phyloP scores from a whole-genome alignment of 2,888 invertebrate species.

The Drosophila helvetica region DNA sequence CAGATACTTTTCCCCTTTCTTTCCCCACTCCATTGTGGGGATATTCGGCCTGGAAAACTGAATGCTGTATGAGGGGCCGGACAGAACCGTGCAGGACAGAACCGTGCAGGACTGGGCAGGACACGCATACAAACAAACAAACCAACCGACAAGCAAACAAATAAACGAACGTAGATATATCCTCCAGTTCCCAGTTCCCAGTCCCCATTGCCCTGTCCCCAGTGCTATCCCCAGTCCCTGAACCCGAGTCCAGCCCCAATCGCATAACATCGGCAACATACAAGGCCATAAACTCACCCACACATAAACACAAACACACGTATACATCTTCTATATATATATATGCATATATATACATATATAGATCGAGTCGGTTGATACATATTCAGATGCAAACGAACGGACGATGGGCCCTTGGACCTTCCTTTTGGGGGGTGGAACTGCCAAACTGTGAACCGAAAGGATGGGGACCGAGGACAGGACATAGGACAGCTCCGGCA shows the following conservation, averaged over 20 bases:
- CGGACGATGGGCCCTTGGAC: slow-evolving; percentile 58
- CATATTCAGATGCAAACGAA: slow-evolving; percentile 63
- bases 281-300: slow-evolving; percentile 48
- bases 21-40: slow-evolving; percentile 33
- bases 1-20: slow-evolving; percentile 63
- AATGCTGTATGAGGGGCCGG: slow-evolving; percentile 3
- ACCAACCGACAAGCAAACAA: slow-evolving; percentile 18
- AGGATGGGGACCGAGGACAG: slow-evolving; percentile 11
- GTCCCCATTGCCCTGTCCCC: neutral
- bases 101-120: slow-evolving; percentile 73
- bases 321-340: slow-evolving; percentile 13
- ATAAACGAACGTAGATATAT: slow-evolving; percentile 44
- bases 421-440: slow-evolving; percentile 48
- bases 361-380: slow-evolving; percentile 73
- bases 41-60: slow-evolving; percentile 30
- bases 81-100: slow-evolving; percentile 34
- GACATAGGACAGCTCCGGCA: slow-evolving; percentile 16
- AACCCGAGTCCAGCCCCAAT: slow-evolving; percentile 17
- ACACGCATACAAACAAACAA: slow-evolving; percentile 44
- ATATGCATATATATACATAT: slow-evolving; percentile 28
- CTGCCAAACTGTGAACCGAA: slow-evolving; percentile 32
- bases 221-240: neutral
- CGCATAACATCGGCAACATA: slow-evolving; percentile 47
- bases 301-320: slow-evolving; percentile 25
- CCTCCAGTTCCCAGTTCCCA: slow-evolving; percentile 2